These are phyloP conservation scores for Gnathonemus longibarbis DNA, from an alignment of 2,113 vertebrate genomes.

Conservation along the genomic window DNA sequence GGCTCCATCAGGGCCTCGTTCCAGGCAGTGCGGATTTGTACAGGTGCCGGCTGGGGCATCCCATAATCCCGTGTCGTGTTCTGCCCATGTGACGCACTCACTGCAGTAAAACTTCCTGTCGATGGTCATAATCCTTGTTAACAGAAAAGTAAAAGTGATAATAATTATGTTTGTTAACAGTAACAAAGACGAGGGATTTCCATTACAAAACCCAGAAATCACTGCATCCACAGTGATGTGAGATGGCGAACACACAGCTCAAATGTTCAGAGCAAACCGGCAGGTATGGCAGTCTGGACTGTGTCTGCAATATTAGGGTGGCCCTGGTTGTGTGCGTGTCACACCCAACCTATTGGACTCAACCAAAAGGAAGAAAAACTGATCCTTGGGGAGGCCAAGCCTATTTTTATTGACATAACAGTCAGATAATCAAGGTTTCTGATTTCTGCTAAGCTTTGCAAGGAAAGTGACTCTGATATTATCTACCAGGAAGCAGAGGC, in stretches of 20 bases:
- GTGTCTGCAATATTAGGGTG: background rate
- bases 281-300: background rate
- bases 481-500: background rate
- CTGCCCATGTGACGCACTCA: conserved; percentile 25
- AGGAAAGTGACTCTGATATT: background rate
- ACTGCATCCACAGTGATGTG: background rate
- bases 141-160: background rate
- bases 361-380: background rate
- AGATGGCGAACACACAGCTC: background rate
- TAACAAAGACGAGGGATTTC: background rate
- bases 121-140: background rate
- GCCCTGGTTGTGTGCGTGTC: background rate
- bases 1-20: background rate
- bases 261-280: background rate
- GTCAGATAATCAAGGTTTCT: background rate
- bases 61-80: conserved; percentile 10
- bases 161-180: background rate
- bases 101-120: background rate
- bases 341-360: background rate
- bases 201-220: conserved; percentile 5
- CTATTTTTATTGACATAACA: background rate
- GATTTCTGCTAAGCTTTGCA: background rate
- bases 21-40: background rate
- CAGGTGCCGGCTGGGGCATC: conserved; percentile 15
- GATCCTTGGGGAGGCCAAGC: background rate